phyloP scores from a whole-genome alignment of 2,113 vertebrate species.

The Siphamia tubifer region DNA sequence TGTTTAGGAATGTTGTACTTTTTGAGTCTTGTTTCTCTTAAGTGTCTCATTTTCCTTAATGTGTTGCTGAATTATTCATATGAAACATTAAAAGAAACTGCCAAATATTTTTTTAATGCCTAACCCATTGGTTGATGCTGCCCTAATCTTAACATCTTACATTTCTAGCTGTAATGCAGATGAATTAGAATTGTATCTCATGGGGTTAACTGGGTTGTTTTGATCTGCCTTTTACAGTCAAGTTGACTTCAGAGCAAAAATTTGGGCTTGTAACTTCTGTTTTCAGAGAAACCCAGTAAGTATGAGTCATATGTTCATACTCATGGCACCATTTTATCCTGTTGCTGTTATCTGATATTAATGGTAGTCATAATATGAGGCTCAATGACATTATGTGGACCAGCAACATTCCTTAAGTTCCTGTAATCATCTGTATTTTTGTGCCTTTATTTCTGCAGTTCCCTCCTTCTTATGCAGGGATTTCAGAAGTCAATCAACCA shows the following conservation, averaged over 20 bases:
- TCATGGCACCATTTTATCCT: accelerated
- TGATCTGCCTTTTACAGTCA: constrained; percentile 81
- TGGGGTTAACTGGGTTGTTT: too few species aligned
- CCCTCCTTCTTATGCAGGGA: constrained; percentile 92
- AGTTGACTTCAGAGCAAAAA: constrained; percentile 95
- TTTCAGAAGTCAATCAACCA: constrained; percentile 95
- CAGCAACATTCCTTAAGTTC: constrained; percentile 6
- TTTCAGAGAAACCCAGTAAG: constrained; percentile 96
- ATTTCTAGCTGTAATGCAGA: not conserved
- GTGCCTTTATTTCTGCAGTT: constrained; percentile 82
- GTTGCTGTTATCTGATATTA: not conserved
- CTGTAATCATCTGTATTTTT: not conserved
- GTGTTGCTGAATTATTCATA: not conserved
- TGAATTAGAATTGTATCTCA: not conserved
- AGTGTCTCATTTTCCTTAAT: too few species aligned
- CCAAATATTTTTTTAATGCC: too few species aligned
- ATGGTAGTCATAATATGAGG: not conserved
- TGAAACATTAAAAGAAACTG: too few species aligned
- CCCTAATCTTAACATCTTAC: too few species aligned
- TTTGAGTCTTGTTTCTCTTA: too few species aligned
- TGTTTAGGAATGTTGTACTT: too few species aligned
- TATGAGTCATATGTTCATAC: not conserved
- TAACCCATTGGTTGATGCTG: too few species aligned
- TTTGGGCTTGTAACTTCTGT: constrained; percentile 99
- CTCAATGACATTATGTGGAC: not conserved